Conservation (phyloP, 2,797 vertebrate species). For the Perodicticus potto region DNA sequence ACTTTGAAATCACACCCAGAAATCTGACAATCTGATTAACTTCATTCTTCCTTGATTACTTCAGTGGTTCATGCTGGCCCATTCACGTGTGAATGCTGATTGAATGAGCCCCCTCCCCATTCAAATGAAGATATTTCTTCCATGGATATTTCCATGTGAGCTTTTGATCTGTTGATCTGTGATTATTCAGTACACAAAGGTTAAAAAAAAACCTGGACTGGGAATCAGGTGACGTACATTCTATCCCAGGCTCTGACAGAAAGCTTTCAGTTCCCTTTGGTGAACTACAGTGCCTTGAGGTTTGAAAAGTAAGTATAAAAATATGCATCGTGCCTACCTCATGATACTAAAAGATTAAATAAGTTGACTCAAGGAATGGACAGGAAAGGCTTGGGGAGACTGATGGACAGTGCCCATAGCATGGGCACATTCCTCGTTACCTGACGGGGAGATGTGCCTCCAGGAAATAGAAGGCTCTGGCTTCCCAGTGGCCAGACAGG, state of each 20-base stretch:
- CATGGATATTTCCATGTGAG: conserved; percentile 49
- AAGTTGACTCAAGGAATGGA: neutral
- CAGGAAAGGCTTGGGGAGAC: neutral
- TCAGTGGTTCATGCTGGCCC: neutral
- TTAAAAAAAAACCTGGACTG: conserved; percentile 38
- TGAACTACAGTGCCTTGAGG: neutral
- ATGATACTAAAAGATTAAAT: neutral
- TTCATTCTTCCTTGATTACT: conserved; percentile 59
- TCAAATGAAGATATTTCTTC: conserved; percentile 61
- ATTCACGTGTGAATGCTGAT: conserved; percentile 50
- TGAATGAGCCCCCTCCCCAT: conserved; percentile 56
- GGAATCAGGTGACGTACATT: conserved; percentile 8
- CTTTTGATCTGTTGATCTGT: conserved; percentile 58
- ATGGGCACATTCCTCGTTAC: conserved; percentile 88
- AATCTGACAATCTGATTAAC: conserved; percentile 67
- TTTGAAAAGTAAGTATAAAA: conserved; percentile 11
- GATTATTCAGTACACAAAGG: conserved; percentile 21
- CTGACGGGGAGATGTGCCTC: conserved; percentile 98
- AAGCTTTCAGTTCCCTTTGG: neutral
- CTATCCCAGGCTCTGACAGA: neutral
- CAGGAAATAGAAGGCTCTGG: conserved; percentile 98
- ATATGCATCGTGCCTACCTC: neutral
- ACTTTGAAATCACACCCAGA: conserved; percentile 69
- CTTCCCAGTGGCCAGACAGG: conserved; percentile 97
- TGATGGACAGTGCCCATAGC: neutral